Evolutionary conservation across 2,797 vertebrate species (phyloP), one percentile per base, ranked within the genome.

Genomic region (Sebastes itinus): DNA sequence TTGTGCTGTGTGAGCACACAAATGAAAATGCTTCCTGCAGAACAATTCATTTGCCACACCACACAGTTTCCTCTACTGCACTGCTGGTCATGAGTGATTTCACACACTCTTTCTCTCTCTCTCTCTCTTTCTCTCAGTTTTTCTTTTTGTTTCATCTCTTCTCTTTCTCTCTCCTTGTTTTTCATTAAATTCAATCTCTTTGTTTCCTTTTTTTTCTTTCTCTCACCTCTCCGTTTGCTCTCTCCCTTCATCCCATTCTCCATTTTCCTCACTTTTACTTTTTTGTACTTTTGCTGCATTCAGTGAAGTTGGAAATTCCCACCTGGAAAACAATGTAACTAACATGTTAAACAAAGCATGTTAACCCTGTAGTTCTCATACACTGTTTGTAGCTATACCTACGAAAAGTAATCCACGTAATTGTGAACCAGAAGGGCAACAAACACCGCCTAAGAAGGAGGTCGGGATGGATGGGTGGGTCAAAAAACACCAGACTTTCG

Each of bases 1-100:
- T 55, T 88, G 68, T 83, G 72, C 68, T 60, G 54, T 59, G 69
- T 84, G 69, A 69, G 62, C 72, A 75, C 75, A 88, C 64, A 87
- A 86, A 91, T 83, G 72, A 89, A 88, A 90, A 90, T 79, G 75
- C 73, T 89, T 90, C 80, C 85, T 77, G 79, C 85, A 82, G 90
- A 90, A 89, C 73, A 85, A 92, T 87, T 91, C 20, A 87, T 89
- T 91, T 82, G 79, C 78, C 69, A 78, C 69, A 67, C 64, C 71
- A n/a, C 74, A 77, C 80, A 70, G 60, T 81, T 89, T 68, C 73
- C 65, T 83, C 72, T 20, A 4, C 75, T 65, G 65, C 82, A 71
- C 66, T 63, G 81, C 72, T 82, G 81, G 65, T 82, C 66, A 82
- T 38, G 72, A 68, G 28, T 63, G 82, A 74, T 78, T 89, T 86